Conservation (phyloP, 2,113 vertebrate genomes). For the Recurvirostra avosetta region DNA sequence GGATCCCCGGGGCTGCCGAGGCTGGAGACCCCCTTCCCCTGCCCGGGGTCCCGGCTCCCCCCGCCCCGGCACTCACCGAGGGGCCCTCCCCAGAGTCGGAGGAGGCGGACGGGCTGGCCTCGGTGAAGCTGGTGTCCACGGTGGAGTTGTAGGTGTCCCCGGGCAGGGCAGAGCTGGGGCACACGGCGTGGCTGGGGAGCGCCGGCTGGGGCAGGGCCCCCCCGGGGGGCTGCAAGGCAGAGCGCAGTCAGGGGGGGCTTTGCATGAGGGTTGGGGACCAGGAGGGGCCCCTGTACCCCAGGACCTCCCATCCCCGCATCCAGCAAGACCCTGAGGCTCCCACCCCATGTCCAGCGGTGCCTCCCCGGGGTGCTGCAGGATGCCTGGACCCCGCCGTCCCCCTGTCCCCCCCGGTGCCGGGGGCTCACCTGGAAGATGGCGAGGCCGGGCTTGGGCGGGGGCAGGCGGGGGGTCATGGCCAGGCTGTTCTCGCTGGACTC, state of each 20-base stretch:
- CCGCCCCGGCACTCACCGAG: conserved; percentile 71
- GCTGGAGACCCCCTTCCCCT: not conserved
- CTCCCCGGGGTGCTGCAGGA: not conserved
- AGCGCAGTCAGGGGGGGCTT: not conserved
- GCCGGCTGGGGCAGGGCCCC: conserved; percentile 83
- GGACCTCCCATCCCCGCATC: fast-evolving
- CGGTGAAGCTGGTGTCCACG: conserved; percentile 78
- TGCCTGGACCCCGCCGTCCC: not conserved
- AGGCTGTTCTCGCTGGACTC: conserved; percentile 88
- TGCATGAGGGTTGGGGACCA: fast-evolving
- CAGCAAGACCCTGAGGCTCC: not conserved
- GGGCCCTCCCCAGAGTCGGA: conserved; percentile 68
- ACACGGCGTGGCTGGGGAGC: conserved; percentile 80
- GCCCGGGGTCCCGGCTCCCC: fast-evolving
- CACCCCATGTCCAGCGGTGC: fast-evolving
- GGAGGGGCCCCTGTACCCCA: not conserved
- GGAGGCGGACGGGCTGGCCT: conserved; percentile 68
- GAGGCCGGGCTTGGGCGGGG: conserved; percentile 81
- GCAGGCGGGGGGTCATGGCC: conserved; percentile 73
- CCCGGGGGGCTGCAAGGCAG: conserved; percentile 71
- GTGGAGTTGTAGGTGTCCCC: conserved; percentile 90
- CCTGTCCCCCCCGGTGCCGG: not conserved
- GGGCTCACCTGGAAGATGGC: conserved; percentile 92
- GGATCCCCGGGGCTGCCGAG: not conserved
- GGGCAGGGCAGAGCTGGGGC: conserved; percentile 87